Evolutionary conservation across 2,113 vertebrate species (phyloP).

Genomic region (Nycticebus coucang): DNA sequence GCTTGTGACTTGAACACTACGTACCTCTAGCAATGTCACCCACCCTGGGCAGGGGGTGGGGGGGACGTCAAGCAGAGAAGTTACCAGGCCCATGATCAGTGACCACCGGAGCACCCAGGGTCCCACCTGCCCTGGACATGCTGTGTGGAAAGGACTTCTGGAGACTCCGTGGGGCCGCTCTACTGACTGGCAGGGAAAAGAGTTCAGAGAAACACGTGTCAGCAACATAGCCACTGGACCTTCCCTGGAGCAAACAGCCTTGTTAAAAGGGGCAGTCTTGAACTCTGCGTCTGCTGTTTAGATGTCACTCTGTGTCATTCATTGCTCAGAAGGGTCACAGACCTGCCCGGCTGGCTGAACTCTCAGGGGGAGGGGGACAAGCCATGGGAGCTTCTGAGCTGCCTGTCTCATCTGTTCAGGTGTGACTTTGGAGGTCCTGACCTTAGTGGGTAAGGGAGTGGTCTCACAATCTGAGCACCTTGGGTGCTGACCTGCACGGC

Average conservation of each 20-base stretch:
- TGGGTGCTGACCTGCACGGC: neutral
- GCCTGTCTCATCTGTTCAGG: fast-evolving
- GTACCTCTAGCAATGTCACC: neutral
- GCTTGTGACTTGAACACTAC: fast-evolving
- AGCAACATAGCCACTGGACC: neutral
- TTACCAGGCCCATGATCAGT: fast-evolving
- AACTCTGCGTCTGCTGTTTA: neutral
- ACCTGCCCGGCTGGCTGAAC: neutral
- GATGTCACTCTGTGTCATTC: too few species aligned
- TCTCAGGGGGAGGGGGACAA: neutral
- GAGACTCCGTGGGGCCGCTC: neutral
- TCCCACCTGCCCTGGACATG: neutral
- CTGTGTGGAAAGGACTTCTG: fast-evolving
- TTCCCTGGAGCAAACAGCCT: neutral
- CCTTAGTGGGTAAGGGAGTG: neutral
- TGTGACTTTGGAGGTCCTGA: neutral
- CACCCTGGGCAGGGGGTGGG: fast-evolving
- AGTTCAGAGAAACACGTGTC: neutral
- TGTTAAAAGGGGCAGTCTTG: too few species aligned
- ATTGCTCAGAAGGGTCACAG: neutral
- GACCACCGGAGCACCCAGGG: fast-evolving
- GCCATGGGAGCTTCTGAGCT: too few species aligned
- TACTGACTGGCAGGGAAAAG: fast-evolving
- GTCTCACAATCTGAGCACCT: fast-evolving
- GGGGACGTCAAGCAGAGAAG: neutral